Percentiles rank a stretch among this genome's conserved stretches.
Conservation (phyloP, 2,113 vertebrate species). For the Cephalopholis sonnerati region DNA sequence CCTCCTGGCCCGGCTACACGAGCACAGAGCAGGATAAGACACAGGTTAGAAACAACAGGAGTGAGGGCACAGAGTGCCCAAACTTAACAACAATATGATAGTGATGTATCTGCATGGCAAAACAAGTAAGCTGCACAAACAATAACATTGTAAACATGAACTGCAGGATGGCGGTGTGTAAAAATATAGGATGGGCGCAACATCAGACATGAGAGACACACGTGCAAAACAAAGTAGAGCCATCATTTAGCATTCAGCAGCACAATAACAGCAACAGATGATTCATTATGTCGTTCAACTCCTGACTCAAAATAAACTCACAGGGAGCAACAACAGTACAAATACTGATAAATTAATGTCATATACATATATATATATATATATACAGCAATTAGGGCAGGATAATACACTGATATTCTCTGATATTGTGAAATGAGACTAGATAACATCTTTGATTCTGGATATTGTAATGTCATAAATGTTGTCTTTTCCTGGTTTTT, state of each 20-base stretch:
- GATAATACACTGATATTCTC: too few relatives aligned
- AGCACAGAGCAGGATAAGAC: constrained; percentile 74
- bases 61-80: constrained; percentile 44
- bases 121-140: constrained; percentile 51
- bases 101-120: constrained; percentile 37
- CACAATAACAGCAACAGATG: constrained; percentile 10
- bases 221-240: constrained; percentile 47
- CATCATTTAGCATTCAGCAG: not conserved
- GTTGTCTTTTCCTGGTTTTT: too few relatives aligned
- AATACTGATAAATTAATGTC: too few relatives aligned
- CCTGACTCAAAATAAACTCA: not conserved
- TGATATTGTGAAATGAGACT: too few relatives aligned
- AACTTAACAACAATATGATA: constrained; percentile 45
- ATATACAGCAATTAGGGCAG: too few relatives aligned
- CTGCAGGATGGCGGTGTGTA: not conserved
- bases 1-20: constrained; percentile 90
- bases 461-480: too few relatives aligned
- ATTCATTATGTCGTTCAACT: not conserved
- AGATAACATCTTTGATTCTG: too few relatives aligned
- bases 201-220: constrained; percentile 2
- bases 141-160: constrained; percentile 20
- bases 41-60: constrained; percentile 71
- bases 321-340: not conserved
- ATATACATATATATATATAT: too few relatives aligned
- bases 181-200: constrained; percentile 1